Percentiles rank a stretch among this genome's conserved stretches.
phyloP scores from a whole-genome alignment of 1,140 invertebrate genomes.

The Drosophila nigrodunni region DNA sequence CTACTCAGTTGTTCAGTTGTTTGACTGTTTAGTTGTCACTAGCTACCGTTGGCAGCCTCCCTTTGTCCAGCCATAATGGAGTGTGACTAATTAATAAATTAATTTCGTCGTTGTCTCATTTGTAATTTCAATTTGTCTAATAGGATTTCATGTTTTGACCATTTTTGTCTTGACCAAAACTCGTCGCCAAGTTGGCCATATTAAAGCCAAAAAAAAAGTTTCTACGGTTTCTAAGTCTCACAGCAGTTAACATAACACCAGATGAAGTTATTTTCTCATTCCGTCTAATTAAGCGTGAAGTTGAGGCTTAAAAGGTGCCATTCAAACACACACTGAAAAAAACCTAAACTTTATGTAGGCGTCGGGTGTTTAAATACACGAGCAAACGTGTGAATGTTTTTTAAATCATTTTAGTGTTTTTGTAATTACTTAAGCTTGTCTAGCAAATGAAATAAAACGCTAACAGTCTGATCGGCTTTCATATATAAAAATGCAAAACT shows the following conservation, averaged over 20 bases:
- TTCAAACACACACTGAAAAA: slow-evolving; percentile 9
- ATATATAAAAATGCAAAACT: slow-evolving; percentile 10
- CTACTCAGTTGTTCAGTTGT: background rate
- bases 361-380: slow-evolving; percentile 25
- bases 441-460: background rate
- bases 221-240: background rate
- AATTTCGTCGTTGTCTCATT: slow-evolving; percentile 81
- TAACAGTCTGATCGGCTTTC: slow-evolving; percentile 1
- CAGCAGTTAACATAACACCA: slow-evolving; percentile 33
- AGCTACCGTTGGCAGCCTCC: slow-evolving; percentile 49
- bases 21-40: slow-evolving; percentile 20
- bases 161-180: slow-evolving; percentile 65
- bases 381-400: slow-evolving; percentile 36
- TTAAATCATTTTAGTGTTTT: slow-evolving; percentile 12
- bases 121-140: slow-evolving; percentile 83
- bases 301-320: slow-evolving; percentile 65
- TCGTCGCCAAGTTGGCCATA: slow-evolving; percentile 29
- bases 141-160: slow-evolving; percentile 83
- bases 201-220: slow-evolving; percentile 4
- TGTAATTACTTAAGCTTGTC: slow-evolving; percentile 22
- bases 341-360: slow-evolving; percentile 45
- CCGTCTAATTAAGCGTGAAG: slow-evolving; percentile 77
- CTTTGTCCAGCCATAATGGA: slow-evolving; percentile 77
- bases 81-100: slow-evolving; percentile 83
- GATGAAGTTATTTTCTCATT: slow-evolving; percentile 70